These are phyloP conservation scores for Drosophila auraria DNA, from an alignment of 1,140 invertebrate genomes.

Conservation along the genomic window DNA sequence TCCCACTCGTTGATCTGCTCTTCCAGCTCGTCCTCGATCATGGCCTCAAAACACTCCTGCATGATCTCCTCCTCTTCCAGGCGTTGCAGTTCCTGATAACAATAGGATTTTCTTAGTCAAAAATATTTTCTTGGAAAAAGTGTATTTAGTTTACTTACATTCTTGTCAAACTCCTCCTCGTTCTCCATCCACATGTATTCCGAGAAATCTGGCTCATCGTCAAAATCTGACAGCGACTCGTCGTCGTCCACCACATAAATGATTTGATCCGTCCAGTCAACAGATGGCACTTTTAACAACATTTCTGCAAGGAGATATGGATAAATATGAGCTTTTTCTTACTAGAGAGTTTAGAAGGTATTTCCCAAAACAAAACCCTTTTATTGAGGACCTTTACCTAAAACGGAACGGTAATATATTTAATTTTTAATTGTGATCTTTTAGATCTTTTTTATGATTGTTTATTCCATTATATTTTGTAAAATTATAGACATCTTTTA, in stretches of 20 bases:
- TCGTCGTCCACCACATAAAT: constrained; percentile 86
- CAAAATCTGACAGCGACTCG: constrained; percentile 86
- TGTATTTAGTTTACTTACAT: constrained; percentile 86
- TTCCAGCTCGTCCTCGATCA: constrained; percentile 90
- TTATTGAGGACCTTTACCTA: too few species aligned
- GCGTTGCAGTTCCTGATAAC: constrained; percentile 91
- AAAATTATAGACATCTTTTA: not conserved
- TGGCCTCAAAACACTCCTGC: constrained; percentile 94
- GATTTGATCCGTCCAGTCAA: constrained; percentile 84
- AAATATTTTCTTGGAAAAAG: not conserved
- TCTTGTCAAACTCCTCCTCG: constrained; percentile 94
- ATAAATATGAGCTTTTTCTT: too few species aligned
- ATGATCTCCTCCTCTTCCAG: constrained; percentile 94
- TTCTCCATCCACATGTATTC: constrained; percentile 97
- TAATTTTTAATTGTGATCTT: too few species aligned
- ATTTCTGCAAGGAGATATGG: constrained; percentile 48
- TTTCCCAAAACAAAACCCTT: too few species aligned
- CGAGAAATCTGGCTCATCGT: constrained; percentile 90
- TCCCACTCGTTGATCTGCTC: constrained; percentile 85
- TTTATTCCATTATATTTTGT: not conserved
- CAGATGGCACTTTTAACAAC: constrained; percentile 83
- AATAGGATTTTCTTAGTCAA: not conserved
- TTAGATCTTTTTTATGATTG: not conserved
- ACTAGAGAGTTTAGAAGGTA: too few species aligned
- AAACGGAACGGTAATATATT: too few species aligned